Percentiles rank a stretch among this genome's conserved stretches.
phyloP scores from a whole-genome alignment of 2,113 vertebrate species.

The Prionailurus viverrinus region DNA sequence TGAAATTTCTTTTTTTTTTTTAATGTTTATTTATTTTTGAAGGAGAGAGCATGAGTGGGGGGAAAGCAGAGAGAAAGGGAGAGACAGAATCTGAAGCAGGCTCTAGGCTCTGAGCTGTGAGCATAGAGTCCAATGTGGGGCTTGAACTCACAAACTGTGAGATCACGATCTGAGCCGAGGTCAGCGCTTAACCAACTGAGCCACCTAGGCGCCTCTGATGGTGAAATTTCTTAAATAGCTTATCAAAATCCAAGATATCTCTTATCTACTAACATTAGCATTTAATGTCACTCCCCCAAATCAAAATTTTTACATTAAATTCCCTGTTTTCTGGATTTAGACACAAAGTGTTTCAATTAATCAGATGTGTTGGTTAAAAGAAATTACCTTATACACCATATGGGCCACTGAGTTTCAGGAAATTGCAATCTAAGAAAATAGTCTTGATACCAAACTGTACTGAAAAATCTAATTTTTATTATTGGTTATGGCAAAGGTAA shows the following conservation, averaged over 20 bases:
- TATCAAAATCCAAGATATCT: conserved; percentile 2
- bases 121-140: too few species aligned
- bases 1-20: not conserved
- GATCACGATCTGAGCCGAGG: too few species aligned
- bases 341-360: not conserved
- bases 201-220: not conserved
- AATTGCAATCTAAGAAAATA: not conserved
- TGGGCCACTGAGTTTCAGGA: not conserved
- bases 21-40: too few species aligned
- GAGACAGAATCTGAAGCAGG: too few species aligned
- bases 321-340: not conserved
- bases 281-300: not conserved
- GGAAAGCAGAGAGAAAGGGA: too few species aligned
- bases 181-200: too few species aligned
- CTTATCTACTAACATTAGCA: not conserved
- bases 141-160: too few species aligned
- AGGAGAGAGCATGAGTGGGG: too few species aligned
- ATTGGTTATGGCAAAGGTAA: not conserved
- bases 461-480: not conserved
- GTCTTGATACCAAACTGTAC: not conserved
- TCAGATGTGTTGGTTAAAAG: not conserved
- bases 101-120: too few species aligned
- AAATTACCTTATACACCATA: not conserved
- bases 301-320: not conserved
- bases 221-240: not conserved